Conservation (phyloP, 2,113 vertebrate genomes). For the Pedetes capensis region DNA sequence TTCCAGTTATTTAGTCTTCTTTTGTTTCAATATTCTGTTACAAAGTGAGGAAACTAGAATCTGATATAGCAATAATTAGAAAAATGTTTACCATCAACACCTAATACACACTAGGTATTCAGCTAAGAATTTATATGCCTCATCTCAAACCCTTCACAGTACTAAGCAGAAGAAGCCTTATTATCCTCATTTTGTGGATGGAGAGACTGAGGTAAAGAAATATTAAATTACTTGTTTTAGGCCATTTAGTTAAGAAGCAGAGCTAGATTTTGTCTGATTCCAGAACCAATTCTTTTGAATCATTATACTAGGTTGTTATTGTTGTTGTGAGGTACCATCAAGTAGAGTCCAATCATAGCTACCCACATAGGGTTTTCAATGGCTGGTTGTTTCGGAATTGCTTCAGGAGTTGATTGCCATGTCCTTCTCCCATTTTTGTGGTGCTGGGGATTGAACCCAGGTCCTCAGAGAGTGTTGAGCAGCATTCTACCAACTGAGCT, state of each 20-base stretch:
- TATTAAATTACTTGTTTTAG: not conserved
- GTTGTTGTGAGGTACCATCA: too few species aligned
- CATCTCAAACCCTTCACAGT: not conserved
- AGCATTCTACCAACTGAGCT: too few species aligned
- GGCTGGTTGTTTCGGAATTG: too few species aligned
- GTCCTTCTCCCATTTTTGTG: too few species aligned
- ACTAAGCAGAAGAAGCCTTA: not conserved
- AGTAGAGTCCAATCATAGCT: too few species aligned
- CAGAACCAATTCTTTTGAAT: not conserved
- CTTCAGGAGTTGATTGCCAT: too few species aligned
- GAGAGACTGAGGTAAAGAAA: slow-evolving; percentile 4
- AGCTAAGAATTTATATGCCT: not conserved
- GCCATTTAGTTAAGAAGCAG: not conserved
- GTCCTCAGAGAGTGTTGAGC: too few species aligned
- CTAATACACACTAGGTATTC: not conserved
- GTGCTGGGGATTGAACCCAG: too few species aligned
- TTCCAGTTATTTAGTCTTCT: not conserved
- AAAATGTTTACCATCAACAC: not conserved
- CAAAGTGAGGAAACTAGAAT: not conserved
- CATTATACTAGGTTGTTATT: too few species aligned
- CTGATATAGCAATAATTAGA: not conserved
- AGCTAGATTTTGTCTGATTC: not conserved
- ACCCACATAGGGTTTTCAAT: too few species aligned
- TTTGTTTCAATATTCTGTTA: not conserved
- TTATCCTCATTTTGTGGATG: not conserved